phyloP scores from a whole-genome alignment of 2,888 invertebrate genomes.

The Brachycybe producta region DNA sequence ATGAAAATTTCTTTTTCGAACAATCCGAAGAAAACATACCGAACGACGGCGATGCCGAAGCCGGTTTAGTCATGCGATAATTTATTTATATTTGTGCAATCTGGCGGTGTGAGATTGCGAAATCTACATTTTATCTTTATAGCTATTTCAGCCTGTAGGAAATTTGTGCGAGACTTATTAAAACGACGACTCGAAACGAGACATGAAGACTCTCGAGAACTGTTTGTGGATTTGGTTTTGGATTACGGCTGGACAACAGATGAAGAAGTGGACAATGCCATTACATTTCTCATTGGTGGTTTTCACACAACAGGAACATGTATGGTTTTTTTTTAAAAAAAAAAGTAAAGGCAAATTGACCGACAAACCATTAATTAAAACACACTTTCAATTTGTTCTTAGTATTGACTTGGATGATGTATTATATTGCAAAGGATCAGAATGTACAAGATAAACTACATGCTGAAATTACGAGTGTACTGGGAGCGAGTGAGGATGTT shows the following conservation, averaged over 20 bases:
- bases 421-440: conserved; percentile 31
- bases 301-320: conserved; percentile 8
- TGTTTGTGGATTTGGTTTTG: conserved; percentile 1
- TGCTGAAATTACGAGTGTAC: conserved; percentile 26
- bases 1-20: background rate
- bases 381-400: background rate
- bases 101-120: too few species aligned
- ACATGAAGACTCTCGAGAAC: background rate
- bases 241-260: too few species aligned
- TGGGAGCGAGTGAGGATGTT: background rate
- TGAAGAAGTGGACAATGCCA: conserved; percentile 2
- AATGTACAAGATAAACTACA: conserved; percentile 30
- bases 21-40: background rate
- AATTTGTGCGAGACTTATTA: background rate
- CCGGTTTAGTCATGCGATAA: too few species aligned
- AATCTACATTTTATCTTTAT: background rate
- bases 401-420: conserved; percentile 33
- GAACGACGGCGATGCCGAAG: background rate
- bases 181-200: background rate
- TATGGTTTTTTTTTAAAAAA: background rate
- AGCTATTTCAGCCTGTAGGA: background rate
- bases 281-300: conserved; percentile 6
- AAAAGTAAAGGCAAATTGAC: background rate
- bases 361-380: background rate
- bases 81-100: too few species aligned